Base-by-base conservation (phyloP, 2,888 invertebrate species). In the Nomada ferruginata region DNA sequence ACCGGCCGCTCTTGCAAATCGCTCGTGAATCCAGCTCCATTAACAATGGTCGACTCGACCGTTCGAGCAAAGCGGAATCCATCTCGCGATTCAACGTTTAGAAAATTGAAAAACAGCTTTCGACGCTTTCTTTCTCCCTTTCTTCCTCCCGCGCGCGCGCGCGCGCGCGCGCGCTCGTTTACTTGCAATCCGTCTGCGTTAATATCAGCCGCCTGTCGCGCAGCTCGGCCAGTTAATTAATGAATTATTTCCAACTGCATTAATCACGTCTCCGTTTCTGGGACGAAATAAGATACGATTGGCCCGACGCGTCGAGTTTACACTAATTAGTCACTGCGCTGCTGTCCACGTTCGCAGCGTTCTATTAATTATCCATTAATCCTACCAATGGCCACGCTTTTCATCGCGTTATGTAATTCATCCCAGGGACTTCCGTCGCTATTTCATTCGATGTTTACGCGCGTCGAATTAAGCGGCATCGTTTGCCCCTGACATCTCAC, bases 211-310 rank as follows among this genome's bases (percentile, higher is more conserved):
- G 0, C 29, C n/a, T n/a, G 2, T 2, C 5, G 18, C 52, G 53
- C 26, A n/a, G 18, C 29, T 9, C 18, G 13, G 20, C 13, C 50
- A 23, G 57, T 52, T 78, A 69, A 79, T 65, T 76, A 69, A 83
- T 53, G 61, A 61, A 70, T 76, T 29, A 47, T 36, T 76, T 42
- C 18, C 20, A 23, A 20, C 42, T 9, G 61, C 53, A 42, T 68
- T 68, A 68, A 78, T 73, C 77, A 50, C 36, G 73, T 50, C 66
- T 55, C 20, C 26, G 66, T 73, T 50, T 55, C 61, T 1, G 15
- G 57, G 2, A 23, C 11, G 64, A 79, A 65, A 53, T 53, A 76
- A 76, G 65, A 55, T 26, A 23, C 63, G 42, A 15, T n/a, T 13
- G 23, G 18, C 7, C 4, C 9, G 23, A 18, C 36, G 36, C 23